phyloP scores from a whole-genome alignment of 2,113 vertebrate species.

The Regulus satrapa region DNA sequence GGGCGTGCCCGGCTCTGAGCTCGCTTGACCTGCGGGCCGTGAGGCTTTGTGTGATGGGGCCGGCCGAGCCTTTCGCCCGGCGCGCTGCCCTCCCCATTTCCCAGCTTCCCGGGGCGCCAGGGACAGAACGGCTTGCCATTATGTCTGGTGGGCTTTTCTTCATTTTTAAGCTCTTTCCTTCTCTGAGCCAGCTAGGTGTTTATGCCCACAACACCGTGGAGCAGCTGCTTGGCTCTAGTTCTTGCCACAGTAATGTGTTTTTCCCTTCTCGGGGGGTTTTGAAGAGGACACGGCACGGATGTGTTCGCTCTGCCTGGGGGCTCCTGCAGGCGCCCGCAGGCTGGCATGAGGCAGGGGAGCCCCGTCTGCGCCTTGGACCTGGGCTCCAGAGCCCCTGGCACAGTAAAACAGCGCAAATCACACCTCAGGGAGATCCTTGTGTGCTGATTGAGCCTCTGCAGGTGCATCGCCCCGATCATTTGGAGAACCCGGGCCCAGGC shows the following conservation, averaged over 20 bases:
- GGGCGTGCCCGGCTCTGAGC: accelerated
- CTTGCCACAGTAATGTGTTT: not conserved
- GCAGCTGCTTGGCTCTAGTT: not conserved
- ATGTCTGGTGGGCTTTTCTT: not conserved
- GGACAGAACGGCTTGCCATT: not conserved
- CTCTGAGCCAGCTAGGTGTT: not conserved
- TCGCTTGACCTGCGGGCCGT: accelerated
- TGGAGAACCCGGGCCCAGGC: not conserved
- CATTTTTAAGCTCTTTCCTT: not conserved
- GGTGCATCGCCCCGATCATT: not conserved
- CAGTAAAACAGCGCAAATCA: not conserved
- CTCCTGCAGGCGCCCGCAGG: not conserved
- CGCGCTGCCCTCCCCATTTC: not conserved
- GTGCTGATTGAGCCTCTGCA: not conserved
- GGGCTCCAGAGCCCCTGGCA: not conserved
- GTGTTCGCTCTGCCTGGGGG: not conserved
- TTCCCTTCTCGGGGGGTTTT: not conserved
- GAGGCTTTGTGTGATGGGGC: not conserved
- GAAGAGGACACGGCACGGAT: accelerated
- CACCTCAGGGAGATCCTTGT: accelerated
- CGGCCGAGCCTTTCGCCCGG: not conserved
- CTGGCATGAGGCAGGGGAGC: accelerated
- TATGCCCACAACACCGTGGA: not conserved
- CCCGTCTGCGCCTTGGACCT: not conserved
- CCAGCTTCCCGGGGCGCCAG: accelerated